Evolutionary conservation across 92 coral and sea anemone genomes (phyloP), one percentile per base, ranked within the genome.

Genomic region (Zoanthus solanderi): DNA sequence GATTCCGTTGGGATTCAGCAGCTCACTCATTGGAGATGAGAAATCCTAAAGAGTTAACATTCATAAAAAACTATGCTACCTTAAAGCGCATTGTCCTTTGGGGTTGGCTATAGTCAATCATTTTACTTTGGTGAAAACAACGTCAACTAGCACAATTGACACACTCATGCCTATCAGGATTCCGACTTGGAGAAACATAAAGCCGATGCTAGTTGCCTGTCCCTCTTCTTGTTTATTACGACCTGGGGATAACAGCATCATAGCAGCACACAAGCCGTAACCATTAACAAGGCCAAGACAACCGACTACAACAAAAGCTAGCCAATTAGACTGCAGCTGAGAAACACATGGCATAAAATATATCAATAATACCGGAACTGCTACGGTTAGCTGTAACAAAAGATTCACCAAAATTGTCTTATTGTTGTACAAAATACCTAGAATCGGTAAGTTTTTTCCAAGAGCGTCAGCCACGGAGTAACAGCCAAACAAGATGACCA

Each of bases 171-270:
- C 98, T 28, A 92, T 60, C 53, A 95, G 75, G 73, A 92, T 93
- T 15, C 98, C 98, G 23, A 90, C 80, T 78, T 93, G 98, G 4
- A 95, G 79, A 76, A 93, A 95, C 98, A 95, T 93, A 86, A 79
- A 95, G 46, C 98, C 98, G 53, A 95, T 93, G 79, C 96, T 92
- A 44, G 98, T 93, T 8, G 98, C 98, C 88, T 92, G 76, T 12
- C 98, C 93, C 72, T 95, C 98, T 84, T 93, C 98, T 48, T 92
- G 90, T 52, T 88, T 90, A 78, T 92, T 95, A 34, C 74, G 69
- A 61, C 98, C 98, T 47, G 98, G 98, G 48, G 98, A 89, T 44
- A 95, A 86, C 34, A 95, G 93, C 98, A 95, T 93, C 98, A 95
- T 93, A 79, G 95, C 98, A 3, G 96, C 95, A 23, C 98, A 95